Evolutionary conservation across 2,113 vertebrate genomes (phyloP), one percentile per base, ranked within the genome.

Genomic region (Notothenia rossii): DNA sequence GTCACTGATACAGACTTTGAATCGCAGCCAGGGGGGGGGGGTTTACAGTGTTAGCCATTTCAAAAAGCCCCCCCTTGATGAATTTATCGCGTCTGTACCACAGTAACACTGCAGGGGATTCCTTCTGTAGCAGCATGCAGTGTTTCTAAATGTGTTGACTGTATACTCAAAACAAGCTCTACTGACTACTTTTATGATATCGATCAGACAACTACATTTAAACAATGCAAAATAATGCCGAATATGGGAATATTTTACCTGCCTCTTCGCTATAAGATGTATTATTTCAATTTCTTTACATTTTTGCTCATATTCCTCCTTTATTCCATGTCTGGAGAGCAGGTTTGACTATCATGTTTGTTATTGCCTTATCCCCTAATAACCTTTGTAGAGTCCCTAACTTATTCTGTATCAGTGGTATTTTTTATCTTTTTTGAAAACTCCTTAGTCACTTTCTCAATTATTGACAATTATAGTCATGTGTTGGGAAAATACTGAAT

Each of bases 41-140:
- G 18, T 85, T 84, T 81, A 81, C 71, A 62, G 62, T 55, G 43
- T 74, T 46, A 56, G 60, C 20, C 58, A 51, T 70, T 83, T 73
- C 12, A 83, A 45, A 59, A 54, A 56, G 22, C 40, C 63, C 53
- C 53, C 51, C 70, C 17, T 63, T 18, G 48, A 72, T 74, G 69
- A 62, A 14, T 68, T 43, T 45, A 10, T 29, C 56, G 55, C 54
- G 33, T 79, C 50, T 76, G 53, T 40, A 79, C 33, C 77, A 75
- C 48, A 48, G 63, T 33, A 49, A 68, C 60, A 54, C 84, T 59
- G 81, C 67, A 60, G 54, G 65, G 40, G 63, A 79, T 76, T 78
- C 77, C 56, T 50, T 73, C 49, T 73, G 51, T 43, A 49, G 10
- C 7, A 60, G 3, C 20, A 15, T 46, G 50, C 36, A 48, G 66